phyloP scores from a whole-genome alignment of 2,797 vertebrate species.

The Lagodon rhomboides region DNA sequence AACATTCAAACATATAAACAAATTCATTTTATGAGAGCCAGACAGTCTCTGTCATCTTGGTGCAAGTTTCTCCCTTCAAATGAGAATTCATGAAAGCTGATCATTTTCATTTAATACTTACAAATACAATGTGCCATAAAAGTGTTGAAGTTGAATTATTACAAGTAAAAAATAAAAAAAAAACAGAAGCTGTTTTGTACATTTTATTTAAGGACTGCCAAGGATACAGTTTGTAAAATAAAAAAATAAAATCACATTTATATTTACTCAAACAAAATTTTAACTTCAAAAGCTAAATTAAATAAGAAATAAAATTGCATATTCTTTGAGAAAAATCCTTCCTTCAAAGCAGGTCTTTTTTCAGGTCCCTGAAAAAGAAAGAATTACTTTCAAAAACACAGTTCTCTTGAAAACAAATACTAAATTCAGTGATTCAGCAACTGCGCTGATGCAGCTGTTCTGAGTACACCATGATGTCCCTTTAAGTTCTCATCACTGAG shows the following conservation, averaged over 20 bases:
- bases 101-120: neutral
- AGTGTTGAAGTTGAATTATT: neutral
- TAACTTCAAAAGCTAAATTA: slow-evolving; percentile 35
- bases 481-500: neutral
- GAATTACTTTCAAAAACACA: neutral
- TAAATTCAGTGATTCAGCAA: neutral
- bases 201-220: slow-evolving; percentile 46
- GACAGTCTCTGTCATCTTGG: neutral
- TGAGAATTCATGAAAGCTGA: neutral
- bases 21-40: neutral
- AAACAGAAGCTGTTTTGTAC: slow-evolving; percentile 3
- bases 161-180: neutral
- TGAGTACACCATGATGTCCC: neutral
- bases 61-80: neutral
- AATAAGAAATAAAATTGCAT: slow-evolving; percentile 34
- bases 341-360: slow-evolving; percentile 47
- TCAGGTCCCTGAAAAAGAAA: slow-evolving; percentile 38
- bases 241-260: slow-evolving; percentile 48
- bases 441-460: neutral
- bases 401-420: neutral
- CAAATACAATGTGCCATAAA: neutral
- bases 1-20: neutral
- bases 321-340: slow-evolving; percentile 15
- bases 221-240: slow-evolving; percentile 39
- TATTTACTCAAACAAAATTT: slow-evolving; percentile 27